Percentiles rank a stretch among this genome's conserved stretches.
phyloP scores from a whole-genome alignment of 2,888 invertebrate species.

The Parnassius glacialis region DNA sequence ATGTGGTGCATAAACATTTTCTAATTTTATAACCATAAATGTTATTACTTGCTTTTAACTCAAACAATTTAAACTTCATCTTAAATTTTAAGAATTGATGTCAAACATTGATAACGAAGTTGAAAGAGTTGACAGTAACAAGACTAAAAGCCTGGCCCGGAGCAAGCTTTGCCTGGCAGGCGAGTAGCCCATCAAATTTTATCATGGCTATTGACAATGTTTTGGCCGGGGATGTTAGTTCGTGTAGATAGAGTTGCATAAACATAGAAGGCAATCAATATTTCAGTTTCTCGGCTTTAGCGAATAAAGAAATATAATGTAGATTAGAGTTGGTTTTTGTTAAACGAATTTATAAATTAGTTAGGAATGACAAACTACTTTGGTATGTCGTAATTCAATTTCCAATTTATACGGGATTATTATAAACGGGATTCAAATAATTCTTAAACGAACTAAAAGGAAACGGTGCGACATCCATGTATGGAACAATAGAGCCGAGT shows the following conservation, averaged over 20 bases:
- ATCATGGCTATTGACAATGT: constrained; percentile 67
- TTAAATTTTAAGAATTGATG: not conserved
- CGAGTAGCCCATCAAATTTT: constrained; percentile 66
- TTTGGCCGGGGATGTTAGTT: constrained; percentile 60
- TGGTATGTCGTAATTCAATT: constrained; percentile 22
- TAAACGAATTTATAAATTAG: no score
- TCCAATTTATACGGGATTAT: constrained; percentile 44
- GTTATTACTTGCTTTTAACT: no score
- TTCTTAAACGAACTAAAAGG: constrained; percentile 19
- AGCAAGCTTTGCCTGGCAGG: constrained; percentile 44
- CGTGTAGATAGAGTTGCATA: constrained; percentile 44
- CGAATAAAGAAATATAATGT: no score
- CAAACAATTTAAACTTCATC: no score
- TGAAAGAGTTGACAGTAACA: constrained; percentile 53
- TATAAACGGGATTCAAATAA: constrained; percentile 32
- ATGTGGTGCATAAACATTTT: no score
- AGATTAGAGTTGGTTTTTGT: no score
- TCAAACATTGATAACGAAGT: constrained; percentile 30
- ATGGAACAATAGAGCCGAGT: constrained; percentile 22
- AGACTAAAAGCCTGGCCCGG: constrained; percentile 42
- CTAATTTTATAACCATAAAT: no score
- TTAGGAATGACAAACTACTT: no score
- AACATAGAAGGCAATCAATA: constrained; percentile 25
- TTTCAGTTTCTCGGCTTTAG: not conserved
- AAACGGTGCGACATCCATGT: constrained; percentile 22